These are phyloP conservation scores for Marcusenius ussheri DNA, from an alignment of 2,113 vertebrate genomes.

Conservation along the genomic window DNA sequence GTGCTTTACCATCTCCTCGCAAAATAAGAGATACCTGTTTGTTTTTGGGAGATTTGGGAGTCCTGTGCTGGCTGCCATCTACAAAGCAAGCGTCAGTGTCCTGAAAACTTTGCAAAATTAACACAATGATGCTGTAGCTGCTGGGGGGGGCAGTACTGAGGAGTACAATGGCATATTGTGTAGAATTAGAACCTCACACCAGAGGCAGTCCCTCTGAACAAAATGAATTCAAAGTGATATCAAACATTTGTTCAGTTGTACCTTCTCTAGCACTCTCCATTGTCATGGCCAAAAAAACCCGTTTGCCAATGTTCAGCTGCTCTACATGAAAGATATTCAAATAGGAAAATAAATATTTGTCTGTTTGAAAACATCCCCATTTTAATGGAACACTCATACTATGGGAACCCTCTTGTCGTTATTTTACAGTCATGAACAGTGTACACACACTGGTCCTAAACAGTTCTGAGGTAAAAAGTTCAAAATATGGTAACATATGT, in stretches of 20 bases:
- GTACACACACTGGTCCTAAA: neutral
- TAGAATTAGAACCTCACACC: neutral
- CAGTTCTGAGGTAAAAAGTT: constrained; percentile 18
- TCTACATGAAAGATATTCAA: neutral
- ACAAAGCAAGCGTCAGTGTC: neutral
- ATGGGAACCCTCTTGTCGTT: neutral
- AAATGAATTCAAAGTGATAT: neutral
- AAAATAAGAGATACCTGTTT: neutral
- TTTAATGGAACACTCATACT: neutral
- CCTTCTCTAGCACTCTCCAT: neutral
- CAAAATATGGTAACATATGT: neutral
- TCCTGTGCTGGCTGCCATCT: neutral
- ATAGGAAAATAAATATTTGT: neutral
- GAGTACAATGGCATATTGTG: too few species aligned
- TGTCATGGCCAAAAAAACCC: neutral
- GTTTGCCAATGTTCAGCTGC: neutral
- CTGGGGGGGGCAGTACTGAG: too few species aligned
- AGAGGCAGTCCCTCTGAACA: neutral
- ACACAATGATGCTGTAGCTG: too few species aligned
- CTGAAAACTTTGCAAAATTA: neutral
- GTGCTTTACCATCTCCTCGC: neutral
- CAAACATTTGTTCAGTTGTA: neutral
- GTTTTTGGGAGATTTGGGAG: neutral
- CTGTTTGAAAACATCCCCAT: neutral
- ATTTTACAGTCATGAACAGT: neutral